Evolutionary conservation across 2,888 invertebrate species (phyloP).

Genomic region (Drosophila prostipennis): DNA sequence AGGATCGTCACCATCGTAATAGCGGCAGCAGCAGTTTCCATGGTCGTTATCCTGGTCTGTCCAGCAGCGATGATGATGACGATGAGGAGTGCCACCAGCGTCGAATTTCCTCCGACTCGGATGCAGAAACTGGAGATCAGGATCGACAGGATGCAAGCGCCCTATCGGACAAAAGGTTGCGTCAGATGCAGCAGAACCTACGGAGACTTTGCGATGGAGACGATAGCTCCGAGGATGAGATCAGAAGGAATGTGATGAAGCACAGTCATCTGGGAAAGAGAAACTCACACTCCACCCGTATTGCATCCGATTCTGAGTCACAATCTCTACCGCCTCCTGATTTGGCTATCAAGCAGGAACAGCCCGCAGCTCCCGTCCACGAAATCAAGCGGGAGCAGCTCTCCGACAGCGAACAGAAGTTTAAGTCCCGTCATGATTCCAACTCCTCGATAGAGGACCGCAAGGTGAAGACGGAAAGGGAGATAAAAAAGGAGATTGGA

Average conservation of each 20-base stretch:
- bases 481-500: slow-evolving; percentile 81
- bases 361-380: slow-evolving; percentile 64
- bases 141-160: neutral
- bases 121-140: slow-evolving; percentile 52
- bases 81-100: slow-evolving; percentile 61
- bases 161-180: slow-evolving; percentile 52
- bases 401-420: slow-evolving; percentile 67
- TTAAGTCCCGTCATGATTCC: slow-evolving; percentile 65
- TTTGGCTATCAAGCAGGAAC: slow-evolving; percentile 65
- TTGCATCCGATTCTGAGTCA: slow-evolving; percentile 89
- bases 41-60: slow-evolving; percentile 58
- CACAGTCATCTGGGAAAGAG: slow-evolving; percentile 86
- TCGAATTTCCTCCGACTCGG: slow-evolving; percentile 84
- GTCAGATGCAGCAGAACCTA: slow-evolving; percentile 85
- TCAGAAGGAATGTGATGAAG: slow-evolving; percentile 65
- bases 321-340: slow-evolving; percentile 75
- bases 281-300: slow-evolving; percentile 88
- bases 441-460: slow-evolving; percentile 85
- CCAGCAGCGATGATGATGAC: slow-evolving; percentile 82
- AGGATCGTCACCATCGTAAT: slow-evolving; percentile 80
- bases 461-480: slow-evolving; percentile 81
- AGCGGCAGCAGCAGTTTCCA: slow-evolving; percentile 75
- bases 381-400: slow-evolving; percentile 87
- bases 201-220: slow-evolving; percentile 84
- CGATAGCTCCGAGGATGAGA: slow-evolving; percentile 81